Evolutionary conservation across 2,888 invertebrate species (phyloP), one percentile per base, ranked within the genome.

Genomic region (Mythimna lalbum): DNA sequence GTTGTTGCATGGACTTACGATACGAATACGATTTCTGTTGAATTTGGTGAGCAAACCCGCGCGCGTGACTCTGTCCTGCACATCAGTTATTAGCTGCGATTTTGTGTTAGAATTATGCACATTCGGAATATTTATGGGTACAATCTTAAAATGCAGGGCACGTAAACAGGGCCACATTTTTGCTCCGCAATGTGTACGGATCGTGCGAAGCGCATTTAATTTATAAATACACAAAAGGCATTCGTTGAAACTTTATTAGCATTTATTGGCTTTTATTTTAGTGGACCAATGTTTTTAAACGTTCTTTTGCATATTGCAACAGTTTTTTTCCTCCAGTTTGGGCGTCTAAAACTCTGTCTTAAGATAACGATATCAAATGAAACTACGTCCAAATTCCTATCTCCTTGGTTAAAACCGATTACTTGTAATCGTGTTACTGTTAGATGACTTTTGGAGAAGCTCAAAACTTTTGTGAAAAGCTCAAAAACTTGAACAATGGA

Each of bases 1-100:
- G 93, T 88, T 93, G 93, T 88, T 93, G 93, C 93, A 93, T 88
- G 91, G 88, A 90, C 90, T n/a, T 90, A 89, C 88, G 87, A 90
- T 90, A 89, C 88, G 87, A 90, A 80, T 68, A 80, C 87, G 87
- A 89, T 85, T 88, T 92, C 88, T 89, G 87, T 87, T 86, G 88
- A 92, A 90, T 90, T 91, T 90, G 86, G 88, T 90, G 84, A 86
- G 84, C 83, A 77, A 89, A 86, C 89, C 87, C 69, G 73, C 68
- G 81, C 77, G 81, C 81, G 84, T 84, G 85, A 83, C 81, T 80
- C 59, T 82, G 70, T 75, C 76, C 80, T 76, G 68, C 77, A 76
- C 68, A 74, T 81, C 62, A 59, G 79, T 82, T 83, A 83, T 84
- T 81, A 83, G 70, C 78, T 63, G 55, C 47, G 69, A 72, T 67